Percentiles rank a stretch among this genome's conserved stretches.
phyloP scores from a whole-genome alignment of 2,113 vertebrate species.

The Syngnathus scovelli region DNA sequence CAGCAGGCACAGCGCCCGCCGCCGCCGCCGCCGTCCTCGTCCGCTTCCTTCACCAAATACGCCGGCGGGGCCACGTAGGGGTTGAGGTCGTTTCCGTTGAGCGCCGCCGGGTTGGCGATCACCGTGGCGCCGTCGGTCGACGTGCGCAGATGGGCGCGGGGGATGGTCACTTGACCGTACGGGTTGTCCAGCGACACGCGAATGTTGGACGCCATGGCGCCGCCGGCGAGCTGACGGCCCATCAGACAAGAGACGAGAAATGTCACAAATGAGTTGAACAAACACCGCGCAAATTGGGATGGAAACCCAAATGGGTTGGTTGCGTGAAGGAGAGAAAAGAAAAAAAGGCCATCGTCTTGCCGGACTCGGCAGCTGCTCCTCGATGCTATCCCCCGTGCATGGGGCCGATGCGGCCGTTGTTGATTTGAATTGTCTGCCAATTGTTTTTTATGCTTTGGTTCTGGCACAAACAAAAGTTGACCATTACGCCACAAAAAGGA shows the following conservation, averaged over 20 bases:
- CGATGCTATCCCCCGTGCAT: too few relatives aligned
- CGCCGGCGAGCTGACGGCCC: neutral
- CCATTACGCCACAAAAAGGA: too few relatives aligned
- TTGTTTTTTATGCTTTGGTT: too few relatives aligned
- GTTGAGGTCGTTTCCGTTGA: slow-evolving; percentile 18
- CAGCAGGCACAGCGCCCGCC: slow-evolving; percentile 34
- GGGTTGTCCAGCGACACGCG: slow-evolving; percentile 54
- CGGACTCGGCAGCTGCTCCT: too few relatives aligned
- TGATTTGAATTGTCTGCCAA: too few relatives aligned
- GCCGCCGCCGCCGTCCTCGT: slow-evolving; percentile 17
- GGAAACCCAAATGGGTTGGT: too few relatives aligned
- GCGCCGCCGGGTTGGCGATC: slow-evolving; percentile 46
- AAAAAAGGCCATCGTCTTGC: too few relatives aligned
- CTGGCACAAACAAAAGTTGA: too few relatives aligned
- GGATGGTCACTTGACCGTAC: slow-evolving; percentile 51
- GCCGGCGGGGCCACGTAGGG: slow-evolving; percentile 17
- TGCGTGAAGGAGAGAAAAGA: too few relatives aligned
- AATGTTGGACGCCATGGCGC: slow-evolving; percentile 46
- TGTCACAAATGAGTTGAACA: too few relatives aligned
- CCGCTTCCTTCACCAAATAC: slow-evolving; percentile 49
- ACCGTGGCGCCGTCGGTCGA: slow-evolving; percentile 24
- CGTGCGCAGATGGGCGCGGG: slow-evolving; percentile 48
- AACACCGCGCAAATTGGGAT: too few relatives aligned
- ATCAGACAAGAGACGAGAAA: neutral
- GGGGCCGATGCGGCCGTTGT: too few relatives aligned